A percentile compares a stretch with the other conserved stretches of the same genome.
phyloP scores from a whole-genome alignment of 2,888 invertebrate species.

The Drosophila lutescens region DNA sequence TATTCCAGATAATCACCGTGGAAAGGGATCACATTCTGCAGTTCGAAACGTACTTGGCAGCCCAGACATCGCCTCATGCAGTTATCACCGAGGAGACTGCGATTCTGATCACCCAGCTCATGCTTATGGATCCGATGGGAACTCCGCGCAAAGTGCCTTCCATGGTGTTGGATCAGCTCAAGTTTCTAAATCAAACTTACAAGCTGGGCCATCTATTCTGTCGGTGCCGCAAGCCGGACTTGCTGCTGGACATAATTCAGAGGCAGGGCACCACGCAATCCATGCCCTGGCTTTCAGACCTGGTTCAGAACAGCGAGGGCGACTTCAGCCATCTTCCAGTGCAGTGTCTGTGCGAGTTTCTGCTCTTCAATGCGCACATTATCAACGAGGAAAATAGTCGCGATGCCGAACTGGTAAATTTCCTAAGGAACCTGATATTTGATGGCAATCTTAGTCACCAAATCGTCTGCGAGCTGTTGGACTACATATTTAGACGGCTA shows the following conservation, averaged over 20 bases:
- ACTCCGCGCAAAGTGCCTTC: constrained; percentile 92
- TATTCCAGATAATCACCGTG: constrained; percentile 85
- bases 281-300: constrained; percentile 98
- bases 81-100: constrained; percentile 96
- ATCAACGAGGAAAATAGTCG: constrained; percentile 89
- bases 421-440: constrained; percentile 86
- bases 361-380: constrained; percentile 89
- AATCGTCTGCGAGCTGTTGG: constrained; percentile 91
- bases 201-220: constrained; percentile 95
- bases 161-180: constrained; percentile 91
- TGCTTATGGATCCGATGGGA: constrained; percentile 93
- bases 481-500: constrained; percentile 94
- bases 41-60: constrained; percentile 96
- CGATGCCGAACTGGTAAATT: constrained; percentile 88
- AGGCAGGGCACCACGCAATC: constrained; percentile 94
- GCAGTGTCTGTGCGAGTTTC: constrained; percentile 98
- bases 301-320: constrained; percentile 95
- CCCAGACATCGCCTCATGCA: constrained; percentile 91
- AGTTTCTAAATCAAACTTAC: constrained; percentile 90
- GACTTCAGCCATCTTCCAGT: constrained; percentile 93
- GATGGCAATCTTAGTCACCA: constrained; percentile 85
- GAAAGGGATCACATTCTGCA: constrained; percentile 93
- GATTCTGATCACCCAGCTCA: constrained; percentile 92
- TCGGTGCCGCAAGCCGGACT: constrained; percentile 94
- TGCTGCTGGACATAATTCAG: constrained; percentile 96